A percentile compares a stretch with the other conserved stretches of the same genome.
Conservation (phyloP, 2,797 vertebrate genomes). For the Gymnocypris eckloni region DNA sequence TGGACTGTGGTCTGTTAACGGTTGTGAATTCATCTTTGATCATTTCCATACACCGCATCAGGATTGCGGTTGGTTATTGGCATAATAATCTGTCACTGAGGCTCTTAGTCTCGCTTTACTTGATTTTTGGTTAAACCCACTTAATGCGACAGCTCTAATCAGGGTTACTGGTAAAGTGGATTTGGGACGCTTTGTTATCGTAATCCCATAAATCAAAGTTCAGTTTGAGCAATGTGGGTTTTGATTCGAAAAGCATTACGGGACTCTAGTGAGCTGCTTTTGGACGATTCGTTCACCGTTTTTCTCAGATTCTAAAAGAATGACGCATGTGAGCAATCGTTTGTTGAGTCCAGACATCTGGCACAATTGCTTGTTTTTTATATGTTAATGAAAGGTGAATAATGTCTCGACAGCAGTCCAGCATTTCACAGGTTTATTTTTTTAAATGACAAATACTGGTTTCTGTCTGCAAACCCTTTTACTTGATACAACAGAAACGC, state of each 20-base stretch:
- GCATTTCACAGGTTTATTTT: not conserved
- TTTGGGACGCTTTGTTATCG: constrained; percentile 15
- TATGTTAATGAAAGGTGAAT: constrained; percentile 2
- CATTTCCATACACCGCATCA: not conserved
- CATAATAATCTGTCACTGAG: constrained; percentile 3
- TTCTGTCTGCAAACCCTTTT: constrained; percentile 2
- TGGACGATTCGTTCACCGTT: not conserved
- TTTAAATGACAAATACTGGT: constrained; percentile 2
- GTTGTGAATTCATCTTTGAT: constrained; percentile 18
- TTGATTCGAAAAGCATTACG: not conserved
- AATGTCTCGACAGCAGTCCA: not conserved
- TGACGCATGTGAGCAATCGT: not conserved
- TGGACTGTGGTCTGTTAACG: not conserved
- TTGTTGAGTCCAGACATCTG: not conserved
- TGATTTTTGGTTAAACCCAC: constrained; percentile 17
- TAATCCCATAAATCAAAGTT: constrained; percentile 43
- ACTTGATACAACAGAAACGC: not conserved
- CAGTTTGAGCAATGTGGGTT: not conserved
- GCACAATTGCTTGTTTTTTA: not conserved
- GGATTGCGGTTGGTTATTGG: not conserved
- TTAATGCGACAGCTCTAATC: constrained; percentile 31
- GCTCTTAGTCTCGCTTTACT: constrained; percentile 20
- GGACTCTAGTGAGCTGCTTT: not conserved
- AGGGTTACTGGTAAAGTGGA: constrained; percentile 45
- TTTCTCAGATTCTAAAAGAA: not conserved